These are phyloP conservation scores for Triplophysa dalaica DNA, from an alignment of 2,113 vertebrate species.

Conservation along the genomic window DNA sequence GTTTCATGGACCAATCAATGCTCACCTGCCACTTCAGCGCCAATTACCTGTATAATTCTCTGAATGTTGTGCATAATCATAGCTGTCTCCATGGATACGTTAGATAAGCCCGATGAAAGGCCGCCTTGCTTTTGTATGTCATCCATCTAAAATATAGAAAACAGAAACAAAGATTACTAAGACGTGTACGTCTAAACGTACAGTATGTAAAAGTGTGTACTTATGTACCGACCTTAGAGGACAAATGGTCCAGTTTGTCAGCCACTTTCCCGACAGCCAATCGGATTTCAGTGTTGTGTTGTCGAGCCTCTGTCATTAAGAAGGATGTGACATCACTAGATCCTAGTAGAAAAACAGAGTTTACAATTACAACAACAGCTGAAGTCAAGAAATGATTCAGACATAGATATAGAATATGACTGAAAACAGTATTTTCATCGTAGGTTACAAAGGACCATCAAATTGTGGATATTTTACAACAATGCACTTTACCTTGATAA, in stretches of 20 bases:
- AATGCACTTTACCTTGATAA: conserved; percentile 81
- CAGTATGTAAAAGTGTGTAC: background rate
- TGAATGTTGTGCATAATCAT: conserved; percentile 96
- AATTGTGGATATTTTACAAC: background rate
- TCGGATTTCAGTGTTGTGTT: conserved; percentile 93
- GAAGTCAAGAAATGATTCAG: background rate
- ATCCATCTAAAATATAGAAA: conserved; percentile 77
- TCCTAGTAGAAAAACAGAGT: conserved; percentile 60
- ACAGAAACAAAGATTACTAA: background rate
- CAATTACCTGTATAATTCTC: conserved; percentile 90
- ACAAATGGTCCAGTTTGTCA: conserved; percentile 92
- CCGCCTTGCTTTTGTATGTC: conserved; percentile 82
- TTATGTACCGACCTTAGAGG: conserved; percentile 79
- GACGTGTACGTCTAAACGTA: background rate
- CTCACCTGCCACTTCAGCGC: background rate
- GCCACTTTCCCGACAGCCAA: conserved; percentile 87
- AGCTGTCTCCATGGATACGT: conserved; percentile 89
- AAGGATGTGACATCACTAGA: conserved; percentile 88
- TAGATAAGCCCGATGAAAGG: conserved; percentile 73
- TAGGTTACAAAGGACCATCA: background rate
- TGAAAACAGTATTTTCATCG: no score
- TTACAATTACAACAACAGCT: background rate
- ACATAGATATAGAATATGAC: background rate
- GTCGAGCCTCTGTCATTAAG: conserved; percentile 93
- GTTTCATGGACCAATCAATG: background rate